A percentile compares a stretch with the other conserved stretches of the same genome.
Conservation (phyloP, 2,113 vertebrate genomes). For the Promerops cafer region DNA sequence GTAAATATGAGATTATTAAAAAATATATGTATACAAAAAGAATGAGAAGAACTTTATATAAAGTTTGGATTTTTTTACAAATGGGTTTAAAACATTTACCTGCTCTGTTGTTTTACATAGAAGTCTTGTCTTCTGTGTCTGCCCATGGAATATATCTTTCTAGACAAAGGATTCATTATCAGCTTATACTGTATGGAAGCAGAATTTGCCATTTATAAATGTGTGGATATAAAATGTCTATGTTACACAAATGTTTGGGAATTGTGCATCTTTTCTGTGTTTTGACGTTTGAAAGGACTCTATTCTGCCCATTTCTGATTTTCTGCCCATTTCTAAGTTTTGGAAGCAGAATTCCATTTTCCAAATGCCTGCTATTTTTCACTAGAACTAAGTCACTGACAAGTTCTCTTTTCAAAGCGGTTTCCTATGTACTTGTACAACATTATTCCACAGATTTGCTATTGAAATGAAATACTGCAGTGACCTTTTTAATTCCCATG, state of each 20-base stretch:
- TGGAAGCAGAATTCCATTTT: background rate
- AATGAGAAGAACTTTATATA: background rate
- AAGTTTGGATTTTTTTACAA: background rate
- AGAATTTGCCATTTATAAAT: background rate
- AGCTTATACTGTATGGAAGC: background rate
- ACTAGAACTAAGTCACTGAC: background rate
- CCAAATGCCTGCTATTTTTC: background rate
- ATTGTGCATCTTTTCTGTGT: background rate
- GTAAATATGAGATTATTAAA: background rate
- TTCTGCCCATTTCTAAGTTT: background rate
- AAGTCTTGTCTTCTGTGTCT: background rate
- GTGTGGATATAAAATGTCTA: background rate
- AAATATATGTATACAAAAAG: background rate
- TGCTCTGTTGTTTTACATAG: background rate
- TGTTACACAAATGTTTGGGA: background rate
- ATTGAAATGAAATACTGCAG: constrained; percentile 72
- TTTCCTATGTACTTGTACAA: constrained; percentile 50
- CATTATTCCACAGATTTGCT: constrained; percentile 66
- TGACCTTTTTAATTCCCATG: constrained; percentile 76
- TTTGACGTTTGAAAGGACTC: background rate
- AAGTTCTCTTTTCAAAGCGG: constrained; percentile 45
- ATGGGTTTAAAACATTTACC: background rate
- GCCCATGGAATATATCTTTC: background rate
- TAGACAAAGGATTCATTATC: background rate
- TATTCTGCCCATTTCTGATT: background rate